Evolutionary conservation across 2,888 invertebrate genomes (phyloP), one percentile per base, ranked within the genome.

Genomic region (Andrena trimmerana): DNA sequence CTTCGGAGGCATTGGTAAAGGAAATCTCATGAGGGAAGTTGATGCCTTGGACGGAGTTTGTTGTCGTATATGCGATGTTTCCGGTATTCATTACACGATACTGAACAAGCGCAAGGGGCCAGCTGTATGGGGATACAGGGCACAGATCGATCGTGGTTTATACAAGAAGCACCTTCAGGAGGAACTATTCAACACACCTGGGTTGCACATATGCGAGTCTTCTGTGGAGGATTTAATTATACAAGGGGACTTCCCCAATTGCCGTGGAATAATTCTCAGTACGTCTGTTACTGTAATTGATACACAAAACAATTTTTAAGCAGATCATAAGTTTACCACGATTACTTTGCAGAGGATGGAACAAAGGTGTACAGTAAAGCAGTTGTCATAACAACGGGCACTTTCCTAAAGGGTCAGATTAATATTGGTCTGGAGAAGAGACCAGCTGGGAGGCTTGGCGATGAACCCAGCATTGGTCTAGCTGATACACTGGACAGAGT

Each of bases 1-100:
- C 0, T 98, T 98, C 94, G 98, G 98, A 33, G 98, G 98, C 7
- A 97, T 98, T 87, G 98, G 98, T 0, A 98, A 98, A 94, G 98
- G 98, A 0, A 97, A 98, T 93, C 94, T 98, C 69, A 97, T 98
- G 96, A 95, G 96, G 88, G 98, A 98, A 95, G 94, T 98, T 8
- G 98, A 98, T 94, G 98, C 98, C 2, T 94, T 98, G 54, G 98
- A 98, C 94, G 98, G 98, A 2, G 92, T 98, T 6, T 98, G 97
- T 94, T 96, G 95, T 7, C 95, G 96, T 85, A 96, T 98, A 74
- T 98, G 98, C 94, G 98, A 98, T 94, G 90, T 95, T 62, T 97
- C 97, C 5, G 98, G 98, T 6, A 95, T 97, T 31, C 97, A 97
- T 89, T 98, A 97, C 91, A 97, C 96, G 94, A 95, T 97, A 24